Evolutionary conservation across 2,797 vertebrate genomes (phyloP).

Genomic region (Phrynocephalus guinanensis): DNA sequence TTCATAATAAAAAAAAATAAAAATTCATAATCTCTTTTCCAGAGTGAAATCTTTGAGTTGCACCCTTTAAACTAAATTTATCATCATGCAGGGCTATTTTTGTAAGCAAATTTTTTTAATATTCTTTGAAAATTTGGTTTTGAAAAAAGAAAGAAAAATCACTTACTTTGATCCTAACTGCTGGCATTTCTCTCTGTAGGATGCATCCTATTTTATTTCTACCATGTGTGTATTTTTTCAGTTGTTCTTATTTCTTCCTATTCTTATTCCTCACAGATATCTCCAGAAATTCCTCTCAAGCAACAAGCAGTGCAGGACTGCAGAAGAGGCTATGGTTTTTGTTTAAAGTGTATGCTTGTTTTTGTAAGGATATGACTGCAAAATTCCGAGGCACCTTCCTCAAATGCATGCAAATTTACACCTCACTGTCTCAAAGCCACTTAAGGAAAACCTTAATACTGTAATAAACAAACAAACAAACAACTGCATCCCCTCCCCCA

Average conservation of each 20-base stretch:
- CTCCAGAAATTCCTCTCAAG: slow-evolving; percentile 74
- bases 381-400: slow-evolving; percentile 37
- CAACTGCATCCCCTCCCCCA: background rate
- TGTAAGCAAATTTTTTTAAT: too few relatives aligned
- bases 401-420: slow-evolving; percentile 62
- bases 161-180: background rate
- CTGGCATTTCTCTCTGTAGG: slow-evolving; percentile 72
- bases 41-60: too few relatives aligned
- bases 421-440: background rate
- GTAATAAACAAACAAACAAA: background rate
- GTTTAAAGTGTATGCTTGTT: slow-evolving; percentile 33
- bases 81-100: too few relatives aligned
- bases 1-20: too few relatives aligned
- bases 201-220: slow-evolving; percentile 52
- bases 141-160: too few relatives aligned
- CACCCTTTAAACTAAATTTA: too few relatives aligned
- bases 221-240: slow-evolving; percentile 26
- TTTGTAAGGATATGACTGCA: slow-evolving; percentile 59
- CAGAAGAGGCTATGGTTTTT: slow-evolving; percentile 68
- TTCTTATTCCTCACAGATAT: slow-evolving; percentile 44
- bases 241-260: slow-evolving; percentile 71
- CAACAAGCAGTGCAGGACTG: slow-evolving; percentile 73
- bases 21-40: too few relatives aligned
- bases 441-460: slow-evolving; percentile 10
- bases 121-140: too few relatives aligned